A percentile compares a stretch with the other conserved stretches of the same genome.
phyloP scores from a whole-genome alignment of 2,797 vertebrate species.

The Eospalax fontanierii region DNA sequence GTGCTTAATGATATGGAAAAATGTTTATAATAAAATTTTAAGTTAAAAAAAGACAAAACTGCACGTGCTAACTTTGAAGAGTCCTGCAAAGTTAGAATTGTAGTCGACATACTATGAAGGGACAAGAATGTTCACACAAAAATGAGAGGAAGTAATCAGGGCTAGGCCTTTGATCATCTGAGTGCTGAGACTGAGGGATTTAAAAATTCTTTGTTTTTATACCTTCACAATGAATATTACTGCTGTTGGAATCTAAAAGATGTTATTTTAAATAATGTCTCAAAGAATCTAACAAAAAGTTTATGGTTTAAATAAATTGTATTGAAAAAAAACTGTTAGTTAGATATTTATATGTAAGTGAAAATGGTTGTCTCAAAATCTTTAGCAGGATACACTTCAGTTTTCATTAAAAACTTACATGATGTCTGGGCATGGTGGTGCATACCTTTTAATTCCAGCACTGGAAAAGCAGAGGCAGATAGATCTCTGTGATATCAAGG shows the following conservation, averaged over 20 bases:
- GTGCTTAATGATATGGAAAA: conserved; percentile 51
- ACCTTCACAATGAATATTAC: conserved; percentile 31
- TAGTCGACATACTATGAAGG: not conserved
- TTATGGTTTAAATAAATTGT: conserved; percentile 11
- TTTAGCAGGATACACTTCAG: not conserved
- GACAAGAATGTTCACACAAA: conserved; percentile 14
- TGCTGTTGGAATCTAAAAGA: conserved; percentile 54
- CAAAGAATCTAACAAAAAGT: conserved; percentile 6
- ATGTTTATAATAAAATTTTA: conserved; percentile 53
- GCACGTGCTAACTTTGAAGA: conserved; percentile 45
- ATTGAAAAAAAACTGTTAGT: conserved; percentile 53
- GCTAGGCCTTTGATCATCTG: conserved; percentile 45
- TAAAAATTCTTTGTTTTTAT: conserved; percentile 43
- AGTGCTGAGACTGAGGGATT: conserved; percentile 5
- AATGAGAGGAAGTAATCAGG: not conserved
- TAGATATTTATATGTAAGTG: conserved; percentile 28
- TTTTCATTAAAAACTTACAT: conserved; percentile 5
- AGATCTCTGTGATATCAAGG: too few relatives aligned
- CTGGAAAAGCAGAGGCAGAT: too few relatives aligned
- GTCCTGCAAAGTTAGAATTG: conserved; percentile 59
- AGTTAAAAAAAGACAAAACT: conserved; percentile 62
- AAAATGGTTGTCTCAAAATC: conserved; percentile 4
- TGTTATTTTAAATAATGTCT: conserved; percentile 35
- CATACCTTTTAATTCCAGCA: too few relatives aligned
- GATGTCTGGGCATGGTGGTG: too few relatives aligned